Conservation (phyloP, 2,888 invertebrate species). For the Tenthredo scrophulariae region DNA sequence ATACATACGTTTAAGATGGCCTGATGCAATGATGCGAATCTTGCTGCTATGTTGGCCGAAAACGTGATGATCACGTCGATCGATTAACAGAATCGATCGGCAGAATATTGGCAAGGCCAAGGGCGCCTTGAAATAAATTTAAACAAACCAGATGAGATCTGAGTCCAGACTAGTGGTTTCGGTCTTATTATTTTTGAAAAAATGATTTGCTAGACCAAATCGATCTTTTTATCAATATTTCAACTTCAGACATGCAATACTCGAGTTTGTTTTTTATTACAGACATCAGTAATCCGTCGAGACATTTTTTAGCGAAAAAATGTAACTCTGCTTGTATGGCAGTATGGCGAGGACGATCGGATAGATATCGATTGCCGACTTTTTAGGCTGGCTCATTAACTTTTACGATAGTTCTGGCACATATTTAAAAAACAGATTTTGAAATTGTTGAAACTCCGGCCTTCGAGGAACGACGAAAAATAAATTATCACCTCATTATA, state of each 20-base stretch:
- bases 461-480: neutral
- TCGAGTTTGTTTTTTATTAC: neutral
- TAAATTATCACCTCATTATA: neutral
- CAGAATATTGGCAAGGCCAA: neutral
- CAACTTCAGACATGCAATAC: neutral
- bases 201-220: neutral
- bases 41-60: neutral
- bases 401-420: neutral
- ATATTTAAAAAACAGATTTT: conserved; percentile 1
- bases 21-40: neutral
- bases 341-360: conserved; percentile 10
- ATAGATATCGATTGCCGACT: neutral
- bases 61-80: neutral
- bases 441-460: neutral
- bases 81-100: neutral
- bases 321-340: neutral
- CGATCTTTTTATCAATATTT: neutral
- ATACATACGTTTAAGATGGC: neutral
- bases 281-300: neutral
- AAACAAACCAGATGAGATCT: neutral
- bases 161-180: neutral
- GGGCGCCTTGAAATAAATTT: neutral
- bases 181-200: neutral
- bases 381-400: neutral
- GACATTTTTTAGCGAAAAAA: neutral